These are phyloP conservation scores for Lumbricus terrestris DNA, from an alignment of 2,888 invertebrate species.

Conservation along the genomic window DNA sequence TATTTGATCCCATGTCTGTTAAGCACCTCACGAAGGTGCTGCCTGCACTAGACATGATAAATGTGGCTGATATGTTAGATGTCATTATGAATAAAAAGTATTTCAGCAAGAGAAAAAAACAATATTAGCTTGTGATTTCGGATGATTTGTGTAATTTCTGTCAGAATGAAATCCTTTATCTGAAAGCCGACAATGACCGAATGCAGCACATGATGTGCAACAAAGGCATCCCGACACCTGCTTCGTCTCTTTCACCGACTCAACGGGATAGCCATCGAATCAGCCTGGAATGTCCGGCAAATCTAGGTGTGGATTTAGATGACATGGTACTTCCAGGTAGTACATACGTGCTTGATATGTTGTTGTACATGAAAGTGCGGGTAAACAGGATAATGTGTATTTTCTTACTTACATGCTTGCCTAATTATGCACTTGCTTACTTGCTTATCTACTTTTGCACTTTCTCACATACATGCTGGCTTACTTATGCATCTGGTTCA, in stretches of 20 bases:
- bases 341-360: not conserved
- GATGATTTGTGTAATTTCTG: conserved; percentile 44
- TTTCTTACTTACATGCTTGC: too few species aligned
- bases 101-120: too few species aligned
- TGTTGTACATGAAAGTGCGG: too few species aligned
- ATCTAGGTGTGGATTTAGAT: conserved; percentile 41
- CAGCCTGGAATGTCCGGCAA: conserved; percentile 16
- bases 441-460: too few species aligned
- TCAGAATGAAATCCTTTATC: conserved; percentile 89
- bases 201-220: conserved; percentile 76
- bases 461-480: too few species aligned
- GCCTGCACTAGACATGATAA: too few species aligned
- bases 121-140: too few species aligned
- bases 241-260: conserved; percentile 41
- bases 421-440: too few species aligned
- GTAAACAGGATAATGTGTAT: too few species aligned
- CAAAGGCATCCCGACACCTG: conserved; percentile 61
- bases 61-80: not conserved
- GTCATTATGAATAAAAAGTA: too few species aligned
- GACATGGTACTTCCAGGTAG: conserved; percentile 60
- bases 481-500: not conserved
- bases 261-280: conserved; percentile 18
- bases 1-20: too few species aligned
- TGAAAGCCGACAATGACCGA: conserved; percentile 94
- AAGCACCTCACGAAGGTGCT: too few species aligned